Conservation (phyloP, 2,888 invertebrate genomes). For the Steinernema scapterisci region DNA sequence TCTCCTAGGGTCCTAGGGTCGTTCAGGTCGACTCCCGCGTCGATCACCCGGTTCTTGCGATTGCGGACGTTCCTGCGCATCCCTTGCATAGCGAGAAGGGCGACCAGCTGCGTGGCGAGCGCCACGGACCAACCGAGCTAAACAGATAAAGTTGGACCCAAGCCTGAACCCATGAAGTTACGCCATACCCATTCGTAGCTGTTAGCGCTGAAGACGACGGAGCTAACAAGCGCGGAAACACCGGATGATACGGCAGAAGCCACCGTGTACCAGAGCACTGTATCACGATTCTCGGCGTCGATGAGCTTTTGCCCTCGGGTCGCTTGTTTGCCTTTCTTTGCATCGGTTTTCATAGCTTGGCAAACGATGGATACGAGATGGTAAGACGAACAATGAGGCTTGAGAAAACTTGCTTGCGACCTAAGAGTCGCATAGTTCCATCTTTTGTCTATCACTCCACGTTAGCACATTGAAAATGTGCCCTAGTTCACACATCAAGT, state of each 20-base stretch:
- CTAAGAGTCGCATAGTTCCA: no score
- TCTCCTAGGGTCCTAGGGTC: constrained; percentile 96
- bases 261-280: constrained; percentile 72
- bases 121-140: constrained; percentile 49
- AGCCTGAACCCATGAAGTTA: no score
- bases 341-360: constrained; percentile 5
- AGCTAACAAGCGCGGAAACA: constrained; percentile 50
- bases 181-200: constrained; percentile 71
- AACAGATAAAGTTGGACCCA: background rate
- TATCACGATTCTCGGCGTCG: constrained; percentile 84
- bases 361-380: no score
- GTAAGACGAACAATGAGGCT: background rate
- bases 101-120: constrained; percentile 43
- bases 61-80: constrained; percentile 70
- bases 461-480: no score
- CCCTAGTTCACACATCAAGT: no score
- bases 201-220: constrained; percentile 38
- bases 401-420: no score
- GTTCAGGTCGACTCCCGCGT: constrained; percentile 90
- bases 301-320: constrained; percentile 97
- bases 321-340: constrained; percentile 79
- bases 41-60: constrained; percentile 79
- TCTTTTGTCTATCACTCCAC: no score
- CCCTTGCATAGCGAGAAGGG: constrained; percentile 56
- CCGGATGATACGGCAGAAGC: constrained; percentile 52